Evolutionary conservation across 2,888 invertebrate genomes (phyloP).

Genomic region (Napeogenes inachia): DNA sequence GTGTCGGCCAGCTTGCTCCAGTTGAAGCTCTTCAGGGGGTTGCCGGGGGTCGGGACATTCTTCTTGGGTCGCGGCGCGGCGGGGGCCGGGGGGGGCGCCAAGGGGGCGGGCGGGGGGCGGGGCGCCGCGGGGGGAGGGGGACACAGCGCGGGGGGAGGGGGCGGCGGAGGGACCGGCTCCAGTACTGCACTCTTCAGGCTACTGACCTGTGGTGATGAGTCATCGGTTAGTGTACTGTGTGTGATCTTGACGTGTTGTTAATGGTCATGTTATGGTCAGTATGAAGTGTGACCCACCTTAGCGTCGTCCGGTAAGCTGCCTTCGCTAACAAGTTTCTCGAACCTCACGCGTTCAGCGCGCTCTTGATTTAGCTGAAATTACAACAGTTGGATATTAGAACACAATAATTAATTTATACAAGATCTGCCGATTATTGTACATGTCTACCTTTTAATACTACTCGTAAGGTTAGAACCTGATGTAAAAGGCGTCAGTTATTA

Average conservation of each 20-base stretch:
- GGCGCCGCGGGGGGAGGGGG: constrained; percentile 75
- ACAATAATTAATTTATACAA: neutral
- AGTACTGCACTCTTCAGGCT: constrained; percentile 70
- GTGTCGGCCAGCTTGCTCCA: constrained; percentile 97
- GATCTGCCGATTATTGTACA: neutral
- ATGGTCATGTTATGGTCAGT: neutral
- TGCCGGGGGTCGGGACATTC: constrained; percentile 94
- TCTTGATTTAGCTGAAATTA: constrained; percentile 80
- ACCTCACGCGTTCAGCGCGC: constrained; percentile 86
- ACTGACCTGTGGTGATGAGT: constrained; percentile 51
- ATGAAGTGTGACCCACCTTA: constrained; percentile 76
- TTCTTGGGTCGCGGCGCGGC: constrained; percentile 82
- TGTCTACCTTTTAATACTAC: neutral
- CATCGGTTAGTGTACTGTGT: too few relatives aligned
- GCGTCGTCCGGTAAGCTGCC: constrained; percentile 96
- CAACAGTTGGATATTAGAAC: neutral
- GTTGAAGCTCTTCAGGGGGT: constrained; percentile 97
- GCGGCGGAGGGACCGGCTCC: constrained; percentile 54
- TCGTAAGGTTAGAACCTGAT: too few relatives aligned
- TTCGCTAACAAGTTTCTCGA: constrained; percentile 91
- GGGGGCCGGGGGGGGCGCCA: constrained; percentile 75
- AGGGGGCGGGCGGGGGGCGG: constrained; percentile 77
- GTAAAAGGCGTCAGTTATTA: too few relatives aligned
- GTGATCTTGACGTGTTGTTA: neutral
- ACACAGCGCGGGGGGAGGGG: constrained; percentile 77